Evolutionary conservation across 2,888 invertebrate species (phyloP), one percentile per base, ranked within the genome.

Genomic region (Pristionchus japonicus): DNA sequence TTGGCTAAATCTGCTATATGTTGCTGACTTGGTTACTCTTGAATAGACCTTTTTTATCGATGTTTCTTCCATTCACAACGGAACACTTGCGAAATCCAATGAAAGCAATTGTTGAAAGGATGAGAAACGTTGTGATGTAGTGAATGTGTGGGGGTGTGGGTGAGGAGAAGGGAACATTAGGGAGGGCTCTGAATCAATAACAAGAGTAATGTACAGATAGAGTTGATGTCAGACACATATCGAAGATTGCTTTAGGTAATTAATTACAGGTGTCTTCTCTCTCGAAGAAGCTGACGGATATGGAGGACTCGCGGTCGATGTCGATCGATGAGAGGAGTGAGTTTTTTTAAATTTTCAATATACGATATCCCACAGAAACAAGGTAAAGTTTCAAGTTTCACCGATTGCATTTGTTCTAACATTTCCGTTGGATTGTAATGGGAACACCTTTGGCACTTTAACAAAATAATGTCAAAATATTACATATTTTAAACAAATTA

Each of bases 251-350:
- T n/a, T n/a, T n/a, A n/a, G n/a, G n/a, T n/a, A n/a, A n/a, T n/a
- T n/a, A n/a, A 23, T 57, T 23, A 61, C 89, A 93, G 91, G 91
- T 94, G 90, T 91, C 92, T 34, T 90, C 90, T 27, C 88, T 94
- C 77, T 90, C 94, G 57, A 93, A 93, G 88, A 90, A 92, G 57
- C 89, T 93, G 89, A 90, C 91, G 85, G 93, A 92, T 52, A 90
- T 94, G 90, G 93, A 94, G 82, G 90, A 80, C 27, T 88, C 82
- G 43, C 47, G 77, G n/a, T 20, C 43, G 9, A 23, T 47, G 40
- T 77, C 77, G 13, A 47, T 77, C 43, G 77, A 77, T 27, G 77
- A 77, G 27, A 23, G 77, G 27, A 77, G 77, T 70, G 70, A 37
- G 70, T 23, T 37, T 37, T 23, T 70, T 37, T 40, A 17, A 20